phyloP scores from a whole-genome alignment of 2,113 vertebrate genomes.

The Elephantulus edwardii region DNA sequence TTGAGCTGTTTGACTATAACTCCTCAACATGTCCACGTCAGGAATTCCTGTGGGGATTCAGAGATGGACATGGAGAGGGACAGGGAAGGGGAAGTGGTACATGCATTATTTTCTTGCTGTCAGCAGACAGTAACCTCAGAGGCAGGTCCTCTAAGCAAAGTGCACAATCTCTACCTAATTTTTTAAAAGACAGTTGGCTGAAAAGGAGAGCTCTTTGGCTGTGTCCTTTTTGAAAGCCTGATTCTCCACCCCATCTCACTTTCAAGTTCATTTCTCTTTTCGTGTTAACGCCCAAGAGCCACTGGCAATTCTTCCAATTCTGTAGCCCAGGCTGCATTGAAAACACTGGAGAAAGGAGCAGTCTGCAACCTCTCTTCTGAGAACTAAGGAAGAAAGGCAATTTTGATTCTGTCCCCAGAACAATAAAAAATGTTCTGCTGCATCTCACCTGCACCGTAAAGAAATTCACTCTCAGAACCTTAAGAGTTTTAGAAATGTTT shows the following conservation, averaged over 20 bases:
- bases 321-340: not conserved
- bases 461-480: not conserved
- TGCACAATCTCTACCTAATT: not conserved
- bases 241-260: not conserved
- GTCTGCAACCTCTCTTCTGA: not conserved
- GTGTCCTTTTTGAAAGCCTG: not conserved
- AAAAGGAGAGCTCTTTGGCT: constrained; percentile 20
- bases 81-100: not conserved
- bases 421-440: not conserved
- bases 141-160: not conserved
- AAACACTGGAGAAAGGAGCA: not conserved
- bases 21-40: not conserved
- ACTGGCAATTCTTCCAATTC: not conserved
- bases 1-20: no score
- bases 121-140: not conserved
- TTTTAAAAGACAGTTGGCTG: constrained; percentile 15
- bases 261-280: not conserved
- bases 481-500: not conserved
- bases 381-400: not conserved
- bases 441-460: not conserved
- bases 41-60: not conserved
- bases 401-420: not conserved
- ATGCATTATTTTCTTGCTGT: not conserved
- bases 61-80: not conserved
- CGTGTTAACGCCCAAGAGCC: not conserved